phyloP scores from a whole-genome alignment of 1,140 invertebrate genomes.

The Caenorhabditis brenneri region DNA sequence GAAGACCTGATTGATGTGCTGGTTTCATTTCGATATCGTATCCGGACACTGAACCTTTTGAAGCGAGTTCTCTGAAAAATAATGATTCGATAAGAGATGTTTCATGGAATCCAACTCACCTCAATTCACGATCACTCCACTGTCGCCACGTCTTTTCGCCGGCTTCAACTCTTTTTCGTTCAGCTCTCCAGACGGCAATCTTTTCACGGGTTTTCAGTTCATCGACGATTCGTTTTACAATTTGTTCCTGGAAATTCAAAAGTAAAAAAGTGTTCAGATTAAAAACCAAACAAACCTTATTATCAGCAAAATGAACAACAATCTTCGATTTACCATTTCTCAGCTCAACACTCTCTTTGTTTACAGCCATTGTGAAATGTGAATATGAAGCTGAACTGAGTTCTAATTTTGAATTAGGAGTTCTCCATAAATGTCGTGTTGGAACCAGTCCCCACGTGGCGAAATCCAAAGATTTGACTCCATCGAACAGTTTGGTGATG shows the following conservation, averaged over 20 bases:
- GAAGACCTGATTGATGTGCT: not conserved
- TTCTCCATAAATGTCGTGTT: conserved; percentile 22
- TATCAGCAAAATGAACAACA: conserved; percentile 40
- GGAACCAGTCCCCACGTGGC: conserved; percentile 14
- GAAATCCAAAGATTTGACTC: not conserved
- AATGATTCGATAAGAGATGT: not conserved
- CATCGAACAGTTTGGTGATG: not conserved
- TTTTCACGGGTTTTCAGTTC: conserved; percentile 22
- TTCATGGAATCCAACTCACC: not conserved
- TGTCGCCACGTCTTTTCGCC: conserved; percentile 36
- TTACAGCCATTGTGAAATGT: conserved; percentile 44
- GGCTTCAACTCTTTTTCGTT: conserved; percentile 2
- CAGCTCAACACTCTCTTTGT: conserved; percentile 40
- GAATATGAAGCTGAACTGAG: conserved; percentile 15
- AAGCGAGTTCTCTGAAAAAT: conserved; percentile 5
- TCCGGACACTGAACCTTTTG: conserved; percentile 46
- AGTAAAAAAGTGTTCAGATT: not conserved
- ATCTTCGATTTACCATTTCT: conserved; percentile 48
- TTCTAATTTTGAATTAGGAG: not conserved
- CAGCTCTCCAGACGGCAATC: conserved; percentile 29
- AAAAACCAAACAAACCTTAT: not conserved
- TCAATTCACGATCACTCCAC: conserved; percentile 36
- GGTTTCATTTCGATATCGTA: conserved; percentile 37
- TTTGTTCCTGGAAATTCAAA: not conserved
- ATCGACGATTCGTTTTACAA: not conserved